Evolutionary conservation across 2,113 vertebrate species (phyloP).

Genomic region (Oryzias woworae): DNA sequence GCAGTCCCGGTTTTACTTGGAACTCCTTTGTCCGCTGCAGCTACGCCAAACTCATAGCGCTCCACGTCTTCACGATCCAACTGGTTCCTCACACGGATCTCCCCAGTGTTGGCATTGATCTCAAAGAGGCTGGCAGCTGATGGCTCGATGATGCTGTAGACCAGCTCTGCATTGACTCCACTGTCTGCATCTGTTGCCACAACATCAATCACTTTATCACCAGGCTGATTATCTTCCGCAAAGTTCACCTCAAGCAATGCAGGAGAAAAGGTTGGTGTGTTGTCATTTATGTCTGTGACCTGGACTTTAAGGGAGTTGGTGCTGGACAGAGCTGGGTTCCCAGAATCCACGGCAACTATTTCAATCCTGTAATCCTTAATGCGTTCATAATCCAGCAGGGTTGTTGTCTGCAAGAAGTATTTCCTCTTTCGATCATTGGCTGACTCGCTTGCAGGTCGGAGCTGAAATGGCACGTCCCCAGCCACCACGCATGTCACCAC

Average conservation of each 20-base stretch:
- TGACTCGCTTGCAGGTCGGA: constrained; percentile 89
- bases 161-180: constrained; percentile 88
- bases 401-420: constrained; percentile 96
- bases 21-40: constrained; percentile 89
- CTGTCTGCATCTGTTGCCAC: constrained; percentile 90
- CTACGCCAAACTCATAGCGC: constrained; percentile 87
- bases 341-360: constrained; percentile 94
- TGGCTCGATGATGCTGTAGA: constrained; percentile 85
- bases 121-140: constrained; percentile 83
- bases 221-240: constrained; percentile 87
- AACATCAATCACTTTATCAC: constrained; percentile 86
- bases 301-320: constrained; percentile 95
- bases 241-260: constrained; percentile 86
- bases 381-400: constrained; percentile 87
- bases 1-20: constrained; percentile 93
- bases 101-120: constrained; percentile 84
- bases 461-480: constrained; percentile 92
- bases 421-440: constrained; percentile 94
- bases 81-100: constrained; percentile 86
- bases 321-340: constrained; percentile 95
- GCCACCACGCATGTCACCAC: constrained; percentile 96
- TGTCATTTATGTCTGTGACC: constrained; percentile 95
- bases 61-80: constrained; percentile 90
- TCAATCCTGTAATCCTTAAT: constrained; percentile 93
- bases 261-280: constrained; percentile 87